Evolutionary conservation across 2,113 vertebrate species (phyloP), one percentile per base, ranked within the genome.

Genomic region (Danionella cerebrum): DNA sequence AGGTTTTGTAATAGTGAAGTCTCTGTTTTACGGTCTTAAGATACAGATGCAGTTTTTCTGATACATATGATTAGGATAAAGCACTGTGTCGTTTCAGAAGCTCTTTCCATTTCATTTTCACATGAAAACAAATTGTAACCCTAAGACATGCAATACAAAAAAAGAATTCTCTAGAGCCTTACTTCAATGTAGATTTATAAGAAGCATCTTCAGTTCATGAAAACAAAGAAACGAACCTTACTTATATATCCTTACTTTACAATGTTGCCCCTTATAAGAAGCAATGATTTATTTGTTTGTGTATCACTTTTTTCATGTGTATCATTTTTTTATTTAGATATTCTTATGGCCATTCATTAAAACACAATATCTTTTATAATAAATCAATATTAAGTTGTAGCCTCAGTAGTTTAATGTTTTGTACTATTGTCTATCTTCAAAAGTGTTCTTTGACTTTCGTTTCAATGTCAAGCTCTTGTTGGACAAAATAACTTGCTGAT

Each of bases 191-290:
- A 33, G 5, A 33, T n/a, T n/a, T n/a, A 9, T 54, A 14, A 50
- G 24, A 14, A 11, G 45, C 12, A 69, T 35, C 42, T 58, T 50
- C 25, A 73, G 42, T 38, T 51, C 60, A 63, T 67, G 64, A 60
- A n/a, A 63, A 73, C 64, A 62, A 42, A 54, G 24, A 51, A 27
- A 11, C 45, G 12, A 27, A 21, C 16, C 14, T 33, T 5, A 9
- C 41, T 42, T 18, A 54, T 36, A n/a, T n/a, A n/a, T n/a, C n/a
- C n/a, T n/a, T n/a, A n/a, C n/a, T n/a, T n/a, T n/a, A n/a, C n/a
- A n/a, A n/a, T n/a, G n/a, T n/a, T n/a, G n/a, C n/a, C n/a, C n/a
- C n/a, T n/a, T n/a, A n/a, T n/a, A n/a, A n/a, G n/a, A n/a, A n/a
- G n/a, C n/a, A n/a, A n/a, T n/a, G n/a, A n/a, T n/a, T n/a, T n/a